Evolutionary conservation across 2,797 vertebrate species (phyloP), one percentile per base, ranked within the genome.

Genomic region (Sebastolobus altivelis): DNA sequence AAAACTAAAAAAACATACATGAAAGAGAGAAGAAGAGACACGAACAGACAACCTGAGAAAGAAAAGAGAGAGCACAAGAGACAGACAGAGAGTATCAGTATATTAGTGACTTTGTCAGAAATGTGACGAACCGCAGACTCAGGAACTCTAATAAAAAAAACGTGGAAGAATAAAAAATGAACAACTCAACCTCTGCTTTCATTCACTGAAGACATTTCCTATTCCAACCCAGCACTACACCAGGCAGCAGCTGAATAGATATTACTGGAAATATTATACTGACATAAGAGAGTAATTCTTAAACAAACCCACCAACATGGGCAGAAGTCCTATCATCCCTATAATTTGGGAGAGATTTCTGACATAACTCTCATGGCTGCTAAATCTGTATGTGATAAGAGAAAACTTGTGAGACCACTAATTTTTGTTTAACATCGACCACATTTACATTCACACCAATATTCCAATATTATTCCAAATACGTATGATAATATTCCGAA

Each of bases 101-200:
- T 61, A 72, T 83, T 69, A 46, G 43, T 60, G 75, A 58, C 43
- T 75, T 65, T 77, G 63, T 84, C 73, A 75, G 76, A 65, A 74
- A 83, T 27, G n/a, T 37, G 31, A 76, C 18, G 29, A 65, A 82
- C 25, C 2, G 8, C 37, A 80, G 40, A 73, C 63, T 72, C 11
- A 46, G 60, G 43, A 73, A 58, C 33, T 63, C 29, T 6, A 9
- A 40, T 5, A 59, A 82, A 61, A 82, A 61, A 1, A 80, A 52
- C 65, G 31, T 5, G 0, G 29, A 37, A 11, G 46, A 61, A 71
- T 4, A 56, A 4, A 66, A 38, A 13, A 31, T 12, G 1, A 43
- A 33, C 14, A 71, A 31, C 18, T 59, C n/a, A 72, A 31, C 25
- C 18, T 49, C 25, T 55, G 8, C 58, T 46, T 70, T 22, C 18